Percentiles rank a stretch among this genome's conserved stretches.
Conservation (phyloP, 1,140 invertebrate species). For the Solen grandis region DNA sequence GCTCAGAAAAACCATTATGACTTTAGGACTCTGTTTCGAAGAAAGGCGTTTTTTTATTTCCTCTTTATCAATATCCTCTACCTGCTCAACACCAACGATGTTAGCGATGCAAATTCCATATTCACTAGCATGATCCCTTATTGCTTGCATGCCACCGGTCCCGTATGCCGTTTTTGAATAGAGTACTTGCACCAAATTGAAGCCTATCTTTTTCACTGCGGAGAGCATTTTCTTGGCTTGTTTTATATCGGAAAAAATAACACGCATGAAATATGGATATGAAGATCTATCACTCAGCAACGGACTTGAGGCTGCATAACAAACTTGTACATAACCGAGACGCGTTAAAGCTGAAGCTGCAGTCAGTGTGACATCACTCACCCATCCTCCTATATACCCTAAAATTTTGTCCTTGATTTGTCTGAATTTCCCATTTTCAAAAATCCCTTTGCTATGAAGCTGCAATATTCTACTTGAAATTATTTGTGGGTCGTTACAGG, state of each 20-base stretch:
- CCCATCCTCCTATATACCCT: slow-evolving; percentile 42
- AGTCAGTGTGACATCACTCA: slow-evolving; percentile 32
- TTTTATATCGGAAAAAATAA: slow-evolving; percentile 4
- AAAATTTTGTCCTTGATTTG: slow-evolving; percentile 22
- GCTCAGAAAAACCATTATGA: slow-evolving; percentile 18
- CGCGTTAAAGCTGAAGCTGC: not conserved
- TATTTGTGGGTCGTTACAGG: slow-evolving; percentile 48
- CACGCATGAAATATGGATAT: slow-evolving; percentile 40
- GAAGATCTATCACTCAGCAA: not conserved
- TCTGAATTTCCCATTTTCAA: slow-evolving; percentile 1
- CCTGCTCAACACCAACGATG: not conserved
- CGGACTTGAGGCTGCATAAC: slow-evolving; percentile 15
- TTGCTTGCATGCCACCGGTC: slow-evolving; percentile 6
- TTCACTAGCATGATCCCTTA: not conserved
- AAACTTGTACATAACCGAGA: slow-evolving; percentile 19
- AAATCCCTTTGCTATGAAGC: slow-evolving; percentile 27
- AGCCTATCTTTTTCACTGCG: not conserved
- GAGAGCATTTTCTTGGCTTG: slow-evolving; percentile 21
- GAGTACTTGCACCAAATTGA: slow-evolving; percentile 3
- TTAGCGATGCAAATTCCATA: slow-evolving; percentile 24
- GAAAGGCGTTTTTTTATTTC: not conserved
- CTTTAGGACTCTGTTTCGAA: not conserved
- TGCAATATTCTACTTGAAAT: slow-evolving; percentile 36
- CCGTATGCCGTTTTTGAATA: slow-evolving; percentile 36
- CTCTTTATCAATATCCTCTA: not conserved